Base-by-base conservation (phyloP, 1,140 invertebrate genomes). In the Ips nitidus region DNA sequence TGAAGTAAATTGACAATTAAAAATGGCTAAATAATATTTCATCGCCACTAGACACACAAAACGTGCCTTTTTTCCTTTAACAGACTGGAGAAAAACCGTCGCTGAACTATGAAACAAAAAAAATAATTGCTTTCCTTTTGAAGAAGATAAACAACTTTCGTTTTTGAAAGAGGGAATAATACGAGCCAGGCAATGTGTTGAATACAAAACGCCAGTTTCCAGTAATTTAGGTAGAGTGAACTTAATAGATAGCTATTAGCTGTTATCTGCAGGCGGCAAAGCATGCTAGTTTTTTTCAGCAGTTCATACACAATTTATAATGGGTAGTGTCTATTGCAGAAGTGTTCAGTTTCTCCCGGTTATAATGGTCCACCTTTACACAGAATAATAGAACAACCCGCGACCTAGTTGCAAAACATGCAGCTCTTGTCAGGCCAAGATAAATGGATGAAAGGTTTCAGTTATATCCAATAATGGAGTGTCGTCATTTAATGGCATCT, bases 41-140 rank as follows among this genome's bases (percentile, higher is more conserved):
- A 22, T 22, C 22, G 22, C 22, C 22, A 22, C 22, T 22, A 22
- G 22, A 22, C 22, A 22, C 22, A 22, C 22, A 22, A 22, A 22
- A 22, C 22, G 22, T 22, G 22, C 22, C 22, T 22, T 22, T 22
- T 22, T 22, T 50, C 45, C 7, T 50, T 50, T 8, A 8, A 3
- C 45, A 8, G 45, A 50, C 6, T 22, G 45, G 7, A 22, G 45
- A 50, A 50, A 50, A 22, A 22, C 22, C 45, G 45, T 50, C 7
- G 45, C 22, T 22, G 22, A 22, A 22, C 6, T 50, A 50, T 50
- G 45, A 50, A 22, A 3, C 45, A 50, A 50, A 22, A 22, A 50
- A 50, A 50, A 22, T 50, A 50, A 50, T 50, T 50, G 45, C 45
- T 22, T 50, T 50, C 45, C 45, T 22, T 50, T 50, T 50, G 45